Evolutionary conservation across 1,140 invertebrate genomes (phyloP), one percentile per base, ranked within the genome.

Genomic region (Drosophila sproati): DNA sequence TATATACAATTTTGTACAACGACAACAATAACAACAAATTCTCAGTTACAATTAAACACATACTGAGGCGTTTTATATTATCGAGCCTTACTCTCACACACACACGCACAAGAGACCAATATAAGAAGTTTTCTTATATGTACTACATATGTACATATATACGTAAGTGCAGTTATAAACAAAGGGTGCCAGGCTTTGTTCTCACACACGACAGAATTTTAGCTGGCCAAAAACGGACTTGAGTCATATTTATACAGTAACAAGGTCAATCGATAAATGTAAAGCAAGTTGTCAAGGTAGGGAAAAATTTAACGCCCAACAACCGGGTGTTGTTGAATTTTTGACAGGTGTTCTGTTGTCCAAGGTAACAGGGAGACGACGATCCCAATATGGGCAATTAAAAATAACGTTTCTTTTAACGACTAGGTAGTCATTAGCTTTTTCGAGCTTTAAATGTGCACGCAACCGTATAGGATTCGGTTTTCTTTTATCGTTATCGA

Each of bases 191-290:
- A 59, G 34, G 47, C 59, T 59, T 28, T 50, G 6, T 71, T 64
- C 47, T 52, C 54, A 56, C 67, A 56, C 67, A 70, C 67, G 66
- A 60, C 71, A 75, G 50, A 71, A 61, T 54, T 48, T 43, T 50
- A 59, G 54, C 54, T 74, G 48, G 28, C 70, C 69, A 54, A 66
- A 69, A 67, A 37, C 37, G 31, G 57, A 39, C 52, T 54, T 51
- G 31, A 80, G 57, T 57, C 34, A 70, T 89, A 80, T 89, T 69
- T 88, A 88, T 88, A 74, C 85, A 81, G 74, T 78, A 89, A 89
- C 80, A 88, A 88, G 85, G 85, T 88, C 85, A 89, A 88, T 88
- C 85, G 74, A 88, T 88, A 88, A 89, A 71, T 81, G 81, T 57
- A 74, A 74, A 77, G 60, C 68, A 67, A 72, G 85, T 88, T 88